Percentiles rank a stretch among this genome's conserved stretches.
phyloP scores from a whole-genome alignment of 1,140 invertebrate species.

The Meloidogyne exigua region DNA sequence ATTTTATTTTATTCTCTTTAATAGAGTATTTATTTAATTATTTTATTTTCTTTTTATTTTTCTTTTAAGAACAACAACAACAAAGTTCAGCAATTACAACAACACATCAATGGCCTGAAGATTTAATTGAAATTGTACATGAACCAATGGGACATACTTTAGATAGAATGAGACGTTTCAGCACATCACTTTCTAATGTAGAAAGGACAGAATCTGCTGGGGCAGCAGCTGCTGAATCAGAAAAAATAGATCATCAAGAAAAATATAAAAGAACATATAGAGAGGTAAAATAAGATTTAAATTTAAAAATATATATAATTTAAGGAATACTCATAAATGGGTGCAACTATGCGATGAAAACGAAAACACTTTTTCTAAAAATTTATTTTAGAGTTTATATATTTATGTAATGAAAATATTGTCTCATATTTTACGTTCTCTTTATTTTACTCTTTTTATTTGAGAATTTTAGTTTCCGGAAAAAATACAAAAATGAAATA shows the following conservation, averaged over 20 bases:
- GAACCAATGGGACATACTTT: conserved; percentile 62
- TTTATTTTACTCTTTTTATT: neutral
- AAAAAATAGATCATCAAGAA: conserved; percentile 39
- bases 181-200: conserved; percentile 59
- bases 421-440: neutral
- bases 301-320: neutral
- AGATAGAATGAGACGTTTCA: conserved; percentile 60
- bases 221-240: conserved; percentile 29
- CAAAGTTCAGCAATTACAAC: conserved; percentile 26
- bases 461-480: neutral
- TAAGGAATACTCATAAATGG: neutral
- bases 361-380: neutral
- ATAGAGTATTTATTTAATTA: too few relatives aligned
- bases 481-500: too few relatives aligned
- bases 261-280: conserved; percentile 47
- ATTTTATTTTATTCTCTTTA: too few relatives aligned
- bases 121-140: conserved; percentile 62
- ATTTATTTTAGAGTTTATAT: neutral
- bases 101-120: conserved; percentile 57
- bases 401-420: neutral
- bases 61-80: neutral
- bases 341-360: neutral
- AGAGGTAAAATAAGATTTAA: conserved; percentile 44
- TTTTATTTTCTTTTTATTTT: too few relatives aligned
- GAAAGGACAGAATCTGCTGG: conserved; percentile 33